Percentiles rank a stretch among this genome's conserved stretches.
Conservation (phyloP, 1,140 invertebrate species). For the Spodoptera litura region DNA sequence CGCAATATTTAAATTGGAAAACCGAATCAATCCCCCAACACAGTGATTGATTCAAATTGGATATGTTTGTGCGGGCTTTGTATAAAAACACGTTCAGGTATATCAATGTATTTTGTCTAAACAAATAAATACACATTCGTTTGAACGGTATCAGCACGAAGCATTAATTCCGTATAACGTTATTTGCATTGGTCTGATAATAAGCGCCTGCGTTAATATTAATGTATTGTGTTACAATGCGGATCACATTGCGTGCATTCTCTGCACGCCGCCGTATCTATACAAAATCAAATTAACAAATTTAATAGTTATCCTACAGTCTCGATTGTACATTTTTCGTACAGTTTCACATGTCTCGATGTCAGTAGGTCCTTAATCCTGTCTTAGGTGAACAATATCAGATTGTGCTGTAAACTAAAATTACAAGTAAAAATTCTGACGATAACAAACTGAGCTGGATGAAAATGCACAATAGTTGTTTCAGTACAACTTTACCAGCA, state of each 20-base stretch:
- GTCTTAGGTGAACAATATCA: too few species aligned
- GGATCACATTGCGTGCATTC: not conserved
- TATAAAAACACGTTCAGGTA: not conserved
- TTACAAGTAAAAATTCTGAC: too few species aligned
- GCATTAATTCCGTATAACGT: slow-evolving; percentile 21
- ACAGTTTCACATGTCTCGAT: too few species aligned
- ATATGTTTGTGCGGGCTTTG: not conserved
- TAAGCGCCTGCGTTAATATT: slow-evolving; percentile 37
- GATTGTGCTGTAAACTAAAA: too few species aligned
- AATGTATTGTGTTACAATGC: slow-evolving; percentile 20
- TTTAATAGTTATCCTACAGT: too few species aligned
- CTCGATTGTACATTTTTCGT: too few species aligned
- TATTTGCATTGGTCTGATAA: slow-evolving; percentile 36
- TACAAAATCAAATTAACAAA: too few species aligned
- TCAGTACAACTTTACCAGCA: too few species aligned
- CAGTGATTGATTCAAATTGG: slow-evolving; percentile 21
- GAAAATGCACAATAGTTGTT: too few species aligned
- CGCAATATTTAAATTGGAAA: slow-evolving; percentile 9
- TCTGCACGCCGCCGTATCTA: not conserved
- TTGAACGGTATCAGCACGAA: slow-evolving; percentile 28
- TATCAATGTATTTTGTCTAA: slow-evolving; percentile 27
- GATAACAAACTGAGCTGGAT: too few species aligned
- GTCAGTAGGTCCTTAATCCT: too few species aligned
- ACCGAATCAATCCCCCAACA: not conserved
- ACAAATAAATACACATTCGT: slow-evolving; percentile 34